Evolutionary conservation across 2,888 invertebrate genomes (phyloP).

Genomic region (Monoplex corrugatus): DNA sequence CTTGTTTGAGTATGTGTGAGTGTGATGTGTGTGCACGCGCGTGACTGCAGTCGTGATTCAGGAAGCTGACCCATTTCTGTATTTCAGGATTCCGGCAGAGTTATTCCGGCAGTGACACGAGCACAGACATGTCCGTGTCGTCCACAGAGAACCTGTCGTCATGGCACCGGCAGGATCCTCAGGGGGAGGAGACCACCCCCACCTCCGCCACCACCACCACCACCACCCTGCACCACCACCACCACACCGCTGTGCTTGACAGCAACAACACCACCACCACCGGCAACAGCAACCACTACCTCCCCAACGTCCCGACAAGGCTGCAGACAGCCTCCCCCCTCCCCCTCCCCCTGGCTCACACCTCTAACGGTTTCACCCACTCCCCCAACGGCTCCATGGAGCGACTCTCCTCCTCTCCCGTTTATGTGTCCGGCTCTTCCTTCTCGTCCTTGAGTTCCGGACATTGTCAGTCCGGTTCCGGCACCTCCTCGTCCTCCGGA

Average conservation of each 20-base stretch:
- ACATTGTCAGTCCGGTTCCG: not conserved
- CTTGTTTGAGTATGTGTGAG: not conserved
- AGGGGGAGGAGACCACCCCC: slow-evolving; percentile 88
- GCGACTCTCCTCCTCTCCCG: not conserved
- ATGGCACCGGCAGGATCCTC: slow-evolving; percentile 89
- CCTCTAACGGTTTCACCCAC: too few species aligned
- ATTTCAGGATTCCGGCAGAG: slow-evolving; percentile 87
- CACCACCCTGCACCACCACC: not conserved
- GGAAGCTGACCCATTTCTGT: too few species aligned
- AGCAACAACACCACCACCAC: too few species aligned
- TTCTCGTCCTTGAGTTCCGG: not conserved
- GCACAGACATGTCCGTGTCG: slow-evolving; percentile 88
- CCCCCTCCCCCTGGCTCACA: not conserved
- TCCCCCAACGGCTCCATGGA: slow-evolving; percentile 4
- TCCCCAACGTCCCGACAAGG: slow-evolving; percentile 76
- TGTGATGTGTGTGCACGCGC: not conserved
- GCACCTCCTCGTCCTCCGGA: slow-evolving; percentile 6
- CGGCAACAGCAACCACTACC: slow-evolving; percentile 72
- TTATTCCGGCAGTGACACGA: slow-evolving; percentile 92
- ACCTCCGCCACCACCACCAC: not conserved
- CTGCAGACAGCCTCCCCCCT: slow-evolving; percentile 51
- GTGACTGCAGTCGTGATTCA: too few species aligned
- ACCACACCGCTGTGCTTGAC: not conserved
- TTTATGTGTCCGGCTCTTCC: not conserved
- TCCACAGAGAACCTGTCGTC: slow-evolving; percentile 92